Conservation (phyloP, 2,113 vertebrate species). For the Corythornis vintsioides region DNA sequence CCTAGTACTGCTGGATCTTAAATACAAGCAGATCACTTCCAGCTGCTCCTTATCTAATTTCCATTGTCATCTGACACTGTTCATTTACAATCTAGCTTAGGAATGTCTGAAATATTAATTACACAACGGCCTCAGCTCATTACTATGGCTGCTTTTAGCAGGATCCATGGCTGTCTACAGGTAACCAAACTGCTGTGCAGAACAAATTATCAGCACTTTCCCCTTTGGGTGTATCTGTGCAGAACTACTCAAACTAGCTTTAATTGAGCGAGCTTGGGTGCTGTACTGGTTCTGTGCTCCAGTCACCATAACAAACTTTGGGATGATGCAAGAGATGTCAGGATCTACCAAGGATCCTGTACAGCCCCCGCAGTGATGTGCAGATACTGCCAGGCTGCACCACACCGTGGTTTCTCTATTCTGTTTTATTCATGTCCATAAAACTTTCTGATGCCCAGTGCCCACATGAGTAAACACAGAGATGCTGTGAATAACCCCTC, state of each 20-base stretch:
- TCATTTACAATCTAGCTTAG: slow-evolving; percentile 33
- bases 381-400: background rate
- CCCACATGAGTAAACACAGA: rapidly evolving
- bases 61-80: slow-evolving; percentile 22
- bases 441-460: too few relatives aligned
- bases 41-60: slow-evolving; percentile 48
- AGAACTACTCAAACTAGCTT: background rate
- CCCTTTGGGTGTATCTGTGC: background rate
- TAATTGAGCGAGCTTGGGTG: background rate
- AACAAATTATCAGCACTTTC: background rate
- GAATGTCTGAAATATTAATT: slow-evolving; percentile 61
- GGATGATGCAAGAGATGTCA: rapidly evolving
- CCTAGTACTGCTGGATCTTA: background rate
- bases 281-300: background rate
- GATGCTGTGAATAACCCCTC: background rate
- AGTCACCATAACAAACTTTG: background rate
- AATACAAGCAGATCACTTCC: slow-evolving; percentile 24
- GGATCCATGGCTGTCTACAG: background rate
- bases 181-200: background rate
- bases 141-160: background rate
- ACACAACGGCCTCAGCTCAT: background rate
- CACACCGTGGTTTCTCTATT: background rate
- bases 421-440: background rate
- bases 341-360: background rate
- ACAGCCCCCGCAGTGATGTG: background rate